Base-by-base conservation (phyloP, 1,140 invertebrate genomes). In the Drosophila asahinai region DNA sequence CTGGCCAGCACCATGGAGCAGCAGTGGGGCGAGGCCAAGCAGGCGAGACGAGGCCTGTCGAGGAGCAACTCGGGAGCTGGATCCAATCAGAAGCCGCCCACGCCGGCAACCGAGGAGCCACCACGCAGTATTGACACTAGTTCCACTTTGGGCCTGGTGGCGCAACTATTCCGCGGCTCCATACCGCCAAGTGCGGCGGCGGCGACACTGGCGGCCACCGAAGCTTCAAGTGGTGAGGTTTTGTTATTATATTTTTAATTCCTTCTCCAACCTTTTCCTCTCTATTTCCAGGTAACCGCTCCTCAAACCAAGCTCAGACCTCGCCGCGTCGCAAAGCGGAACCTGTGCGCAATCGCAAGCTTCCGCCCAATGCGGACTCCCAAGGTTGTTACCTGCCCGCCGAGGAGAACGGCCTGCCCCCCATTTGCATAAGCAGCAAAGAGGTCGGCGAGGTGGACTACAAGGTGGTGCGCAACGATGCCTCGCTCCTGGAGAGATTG, bases 1-100 rank as follows among this genome's bases (percentile, higher is more conserved):
- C 94, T 98, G 74, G 97, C 97, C 63, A 97, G 97, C 91, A 90
- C 91, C 59, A 91, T 93, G 80, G 90, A 91, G 55, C 86, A 92
- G 66, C 91, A 87, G 19, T 92, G 91, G 82, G 77, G 81, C 30
- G 87, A 92, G 38, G 75, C 89, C 3, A 92, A 92, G 59, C 91
- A 92, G 45, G 79, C 91, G 11, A 60, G 91, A 27, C 66, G 91
- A 6, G 80, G 80, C 9, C 14, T 86, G 0, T 77, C 79, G n/a
- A 72, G 84, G 3, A 91, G 62, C 51, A 76, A 68, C 25, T 77
- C 70, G 22, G 67, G 66, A 7, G 65, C 55, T 3, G 62, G 42
- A 14, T 8, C 61, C n/a, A 57, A 19, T 14, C 91, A 89, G 17
- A 92, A 92, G 48, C 86, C 86, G 8, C 67, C 86, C 6, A 92